Conservation (phyloP, 1,140 invertebrate genomes). For the Pollicipes pollicipes region DNA sequence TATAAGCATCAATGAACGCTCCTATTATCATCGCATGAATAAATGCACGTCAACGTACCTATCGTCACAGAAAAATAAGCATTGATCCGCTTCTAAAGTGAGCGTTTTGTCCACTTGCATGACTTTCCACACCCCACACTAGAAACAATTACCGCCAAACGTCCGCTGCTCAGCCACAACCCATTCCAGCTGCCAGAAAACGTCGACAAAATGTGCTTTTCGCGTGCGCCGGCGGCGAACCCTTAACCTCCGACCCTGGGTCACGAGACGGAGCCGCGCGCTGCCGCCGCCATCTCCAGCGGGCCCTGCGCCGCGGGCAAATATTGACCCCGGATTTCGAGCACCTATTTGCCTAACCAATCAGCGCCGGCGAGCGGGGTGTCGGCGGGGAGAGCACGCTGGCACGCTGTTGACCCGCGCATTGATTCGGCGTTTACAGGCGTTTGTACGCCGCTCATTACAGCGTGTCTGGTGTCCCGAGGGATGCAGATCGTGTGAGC, state of each 20-base stretch:
- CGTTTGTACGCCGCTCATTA: not conserved
- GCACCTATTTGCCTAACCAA: not conserved
- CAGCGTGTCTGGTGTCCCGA: not conserved
- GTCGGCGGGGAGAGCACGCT: too few relatives aligned
- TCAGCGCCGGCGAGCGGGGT: not conserved
- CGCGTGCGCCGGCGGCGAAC: not conserved
- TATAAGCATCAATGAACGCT: too few relatives aligned
- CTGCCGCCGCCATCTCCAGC: not conserved
- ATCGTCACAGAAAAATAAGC: too few relatives aligned
- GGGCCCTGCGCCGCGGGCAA: not conserved
- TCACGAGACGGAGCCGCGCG: not conserved
- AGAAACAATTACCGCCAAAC: too few relatives aligned
- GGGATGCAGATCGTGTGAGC: not conserved
- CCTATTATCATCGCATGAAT: too few relatives aligned
- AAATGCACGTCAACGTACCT: too few relatives aligned
- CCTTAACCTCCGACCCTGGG: not conserved
- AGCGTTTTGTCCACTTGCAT: too few relatives aligned
- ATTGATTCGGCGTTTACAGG: not conserved
- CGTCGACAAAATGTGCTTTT: not conserved
- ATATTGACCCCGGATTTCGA: conserved; percentile 1
- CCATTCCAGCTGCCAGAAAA: not conserved
- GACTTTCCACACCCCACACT: too few relatives aligned
- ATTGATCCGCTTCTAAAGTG: too few relatives aligned
- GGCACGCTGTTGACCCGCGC: not conserved
- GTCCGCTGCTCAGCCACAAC: too few relatives aligned